Conservation (phyloP, 1,140 invertebrate species). For the Heliconius eleuchia region DNA sequence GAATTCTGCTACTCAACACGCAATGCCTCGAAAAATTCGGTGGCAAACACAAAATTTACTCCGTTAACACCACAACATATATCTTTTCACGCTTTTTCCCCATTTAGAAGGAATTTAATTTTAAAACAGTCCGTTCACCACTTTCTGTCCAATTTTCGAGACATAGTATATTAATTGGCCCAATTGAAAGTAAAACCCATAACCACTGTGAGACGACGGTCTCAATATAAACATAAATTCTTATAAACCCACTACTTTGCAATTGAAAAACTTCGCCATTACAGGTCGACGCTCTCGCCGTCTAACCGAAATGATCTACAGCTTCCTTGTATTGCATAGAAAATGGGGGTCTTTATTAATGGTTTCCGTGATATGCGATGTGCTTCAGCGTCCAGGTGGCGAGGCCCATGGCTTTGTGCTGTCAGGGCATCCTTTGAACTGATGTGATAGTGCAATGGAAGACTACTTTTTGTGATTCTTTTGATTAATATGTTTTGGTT, state of each 20-base stretch:
- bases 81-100: no score
- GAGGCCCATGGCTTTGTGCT: background rate
- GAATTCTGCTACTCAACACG: no score
- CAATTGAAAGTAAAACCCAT: background rate
- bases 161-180: no score
- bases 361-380: slow-evolving; percentile 9
- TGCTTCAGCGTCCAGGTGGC: background rate
- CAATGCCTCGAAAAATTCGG: no score
- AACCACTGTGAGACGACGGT: background rate
- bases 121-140: no score
- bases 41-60: no score
- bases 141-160: no score
- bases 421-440: background rate
- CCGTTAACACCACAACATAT: no score
- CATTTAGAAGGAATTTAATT: no score
- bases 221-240: background rate
- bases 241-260: background rate
- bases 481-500: background rate
- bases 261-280: background rate
- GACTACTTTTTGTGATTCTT: background rate
- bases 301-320: slow-evolving; percentile 5
- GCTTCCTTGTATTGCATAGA: slow-evolving; percentile 12
- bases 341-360: slow-evolving; percentile 14
- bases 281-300: background rate
- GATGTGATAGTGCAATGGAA: background rate